Percentiles rank a stretch among this genome's conserved stretches.
Evolutionary conservation across 2,113 vertebrate genomes (phyloP).

Genomic region (Camelus bactrianus): DNA sequence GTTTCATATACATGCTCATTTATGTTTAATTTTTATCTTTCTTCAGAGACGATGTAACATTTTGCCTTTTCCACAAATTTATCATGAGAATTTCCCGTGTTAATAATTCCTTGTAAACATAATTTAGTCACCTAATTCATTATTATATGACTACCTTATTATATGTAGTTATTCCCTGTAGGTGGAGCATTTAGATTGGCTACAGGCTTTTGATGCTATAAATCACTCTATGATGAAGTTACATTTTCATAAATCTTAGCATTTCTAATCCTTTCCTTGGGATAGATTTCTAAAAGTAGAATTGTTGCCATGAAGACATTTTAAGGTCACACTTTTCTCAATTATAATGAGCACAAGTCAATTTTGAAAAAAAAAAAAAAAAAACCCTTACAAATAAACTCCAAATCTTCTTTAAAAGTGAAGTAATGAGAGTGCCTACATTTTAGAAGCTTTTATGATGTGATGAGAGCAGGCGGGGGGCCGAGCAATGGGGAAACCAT

Average conservation of each 20-base stretch:
- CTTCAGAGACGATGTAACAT: not conserved
- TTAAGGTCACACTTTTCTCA: conserved; percentile 55
- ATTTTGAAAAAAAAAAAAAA: not conserved
- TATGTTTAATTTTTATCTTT: conserved; percentile 42
- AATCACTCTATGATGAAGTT: not conserved
- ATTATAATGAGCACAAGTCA: conserved; percentile 22
- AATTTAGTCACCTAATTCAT: not conserved
- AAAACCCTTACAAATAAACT: conserved; percentile 18
- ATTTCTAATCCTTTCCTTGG: conserved; percentile 12
- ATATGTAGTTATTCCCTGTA: not conserved
- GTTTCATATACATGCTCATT: not conserved
- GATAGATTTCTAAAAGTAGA: conserved; percentile 8
- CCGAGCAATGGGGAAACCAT: conserved; percentile 54
- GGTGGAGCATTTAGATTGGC: not conserved
- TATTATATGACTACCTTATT: not conserved
- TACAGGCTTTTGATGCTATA: not conserved
- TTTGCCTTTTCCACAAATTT: not conserved
- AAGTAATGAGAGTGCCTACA: conserved; percentile 31
- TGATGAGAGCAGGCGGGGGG: conserved; percentile 70
- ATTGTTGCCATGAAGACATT: conserved; percentile 10
- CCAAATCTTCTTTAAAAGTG: conserved; percentile 50
- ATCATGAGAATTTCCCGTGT: not conserved
- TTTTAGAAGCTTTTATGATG: conserved; percentile 76
- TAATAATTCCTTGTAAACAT: conserved; percentile 5
- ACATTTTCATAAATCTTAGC: not conserved